Percentiles rank a stretch among this genome's conserved stretches.
These are phyloP conservation scores for Rhynchotus rufescens DNA, from an alignment of 2,797 vertebrate genomes.

Conservation along the genomic window DNA sequence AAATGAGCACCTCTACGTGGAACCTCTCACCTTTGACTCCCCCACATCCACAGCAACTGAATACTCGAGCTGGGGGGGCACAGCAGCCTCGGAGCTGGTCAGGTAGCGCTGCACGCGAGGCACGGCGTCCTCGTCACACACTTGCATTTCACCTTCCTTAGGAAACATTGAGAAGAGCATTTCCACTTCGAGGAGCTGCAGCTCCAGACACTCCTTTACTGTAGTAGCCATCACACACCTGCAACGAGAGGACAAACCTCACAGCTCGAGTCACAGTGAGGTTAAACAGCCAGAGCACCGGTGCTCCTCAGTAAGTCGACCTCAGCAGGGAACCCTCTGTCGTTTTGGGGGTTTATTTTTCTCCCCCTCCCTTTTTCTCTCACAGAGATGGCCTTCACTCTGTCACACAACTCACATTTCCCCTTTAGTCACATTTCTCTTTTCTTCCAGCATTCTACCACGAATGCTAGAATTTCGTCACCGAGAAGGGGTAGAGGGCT, in stretches of 20 bases:
- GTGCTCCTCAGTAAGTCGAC: accelerated
- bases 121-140: constrained; percentile 72
- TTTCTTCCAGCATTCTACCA: too few relatives aligned
- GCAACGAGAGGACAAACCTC: neutral
- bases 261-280: accelerated
- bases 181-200: constrained; percentile 83
- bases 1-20: neutral
- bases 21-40: constrained; percentile 74
- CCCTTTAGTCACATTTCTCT: too few relatives aligned
- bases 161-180: constrained; percentile 85
- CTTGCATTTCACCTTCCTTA: constrained; percentile 76
- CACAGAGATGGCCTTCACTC: neutral
- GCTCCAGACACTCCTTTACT: constrained; percentile 74
- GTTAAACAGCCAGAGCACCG: neutral
- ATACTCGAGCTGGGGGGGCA: constrained; percentile 75
- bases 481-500: too few relatives aligned
- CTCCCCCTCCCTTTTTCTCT: too few relatives aligned
- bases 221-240: constrained; percentile 53
- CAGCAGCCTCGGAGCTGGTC: constrained; percentile 34
- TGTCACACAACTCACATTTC: neutral
- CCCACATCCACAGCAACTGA: constrained; percentile 66
- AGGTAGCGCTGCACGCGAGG: constrained; percentile 69
- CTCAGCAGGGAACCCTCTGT: accelerated
- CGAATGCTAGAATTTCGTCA: neutral
- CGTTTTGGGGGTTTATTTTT: too few relatives aligned